Base-by-base conservation (phyloP, 1,140 invertebrate species). In the Leptonema lineaticorne region DNA sequence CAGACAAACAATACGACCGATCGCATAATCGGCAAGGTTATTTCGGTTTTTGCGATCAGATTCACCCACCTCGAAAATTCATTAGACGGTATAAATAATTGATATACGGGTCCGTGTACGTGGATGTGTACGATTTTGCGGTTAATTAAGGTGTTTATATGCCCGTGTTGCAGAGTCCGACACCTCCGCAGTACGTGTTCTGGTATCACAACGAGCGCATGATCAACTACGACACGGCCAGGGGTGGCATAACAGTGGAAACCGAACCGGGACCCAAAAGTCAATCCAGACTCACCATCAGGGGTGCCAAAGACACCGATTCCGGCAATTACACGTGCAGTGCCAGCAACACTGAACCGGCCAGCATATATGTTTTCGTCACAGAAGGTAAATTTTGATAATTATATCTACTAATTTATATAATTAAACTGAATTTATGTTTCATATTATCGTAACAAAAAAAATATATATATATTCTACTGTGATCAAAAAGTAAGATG, bases 171-270 rank as follows among this genome's bases (percentile, higher is more conserved):
- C 85, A 94, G 92, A 94, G 91, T 76, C 91, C 92, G 45, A 92
- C 90, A 74, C 91, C 91, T 58, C 92, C 92, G 26, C 92, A 93
- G 78, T 94, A 92, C 83, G 91, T 94, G 62, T 93, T 93, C 83
- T 94, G 92, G 92, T 93, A 92, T 81, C 92, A 94, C 82, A 94
- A 95, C 83, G 90, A 93, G 76, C 88, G 89, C 65, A 93, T 95
- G 90, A 94, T 95, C 82, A 95, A 95, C 84, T 95, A 94, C 78
- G 93, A 95, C 79, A 91, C 88, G 29, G 86, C 89, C 2, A 85
- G 93, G 53, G 90, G 92, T 45, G 92, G 91, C 63, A 92, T 94
- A 70, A 88, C 87, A 62, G 92, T 95, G 73, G 90, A 93, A 79
- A 94, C 92, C 18, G 91, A 93, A 78, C 90, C 90, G 46, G 92